Conservation (phyloP, 2,797 vertebrate species). For the Eulemur coronatus region DNA sequence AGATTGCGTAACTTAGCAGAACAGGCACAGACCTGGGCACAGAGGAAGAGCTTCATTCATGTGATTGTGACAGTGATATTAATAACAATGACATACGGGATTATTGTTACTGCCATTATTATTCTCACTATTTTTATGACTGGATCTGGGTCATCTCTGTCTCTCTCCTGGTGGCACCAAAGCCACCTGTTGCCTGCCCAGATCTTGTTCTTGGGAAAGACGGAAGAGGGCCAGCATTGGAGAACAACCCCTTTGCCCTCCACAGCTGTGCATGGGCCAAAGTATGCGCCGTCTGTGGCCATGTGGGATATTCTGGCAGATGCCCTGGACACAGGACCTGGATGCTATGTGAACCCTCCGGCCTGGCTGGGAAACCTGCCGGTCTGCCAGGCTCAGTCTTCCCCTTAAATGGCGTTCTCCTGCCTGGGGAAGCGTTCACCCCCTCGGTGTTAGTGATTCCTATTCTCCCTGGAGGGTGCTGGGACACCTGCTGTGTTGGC, state of each 20-base stretch:
- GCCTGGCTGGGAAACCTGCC: neutral
- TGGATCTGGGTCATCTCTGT: neutral
- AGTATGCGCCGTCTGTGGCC: neutral
- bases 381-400: neutral
- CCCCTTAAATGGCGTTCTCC: neutral
- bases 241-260: slow-evolving; percentile 27
- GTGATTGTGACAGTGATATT: neutral
- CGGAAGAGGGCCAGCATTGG: neutral
- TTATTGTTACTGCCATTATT: neutral
- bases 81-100: neutral
- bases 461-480: neutral
- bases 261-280: neutral
- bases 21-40: neutral
- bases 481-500: neutral
- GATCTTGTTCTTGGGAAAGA: neutral
- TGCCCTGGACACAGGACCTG: neutral
- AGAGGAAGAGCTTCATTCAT: neutral
- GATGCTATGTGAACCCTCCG: neutral
- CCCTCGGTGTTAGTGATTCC: neutral
- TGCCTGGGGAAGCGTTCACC: neutral
- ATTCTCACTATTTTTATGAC: neutral
- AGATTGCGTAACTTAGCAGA: neutral
- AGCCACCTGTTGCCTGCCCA: neutral
- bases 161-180: neutral
- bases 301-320: neutral